Conservation (phyloP, 2,888 invertebrate species). For the Brachylomia viminalis region DNA sequence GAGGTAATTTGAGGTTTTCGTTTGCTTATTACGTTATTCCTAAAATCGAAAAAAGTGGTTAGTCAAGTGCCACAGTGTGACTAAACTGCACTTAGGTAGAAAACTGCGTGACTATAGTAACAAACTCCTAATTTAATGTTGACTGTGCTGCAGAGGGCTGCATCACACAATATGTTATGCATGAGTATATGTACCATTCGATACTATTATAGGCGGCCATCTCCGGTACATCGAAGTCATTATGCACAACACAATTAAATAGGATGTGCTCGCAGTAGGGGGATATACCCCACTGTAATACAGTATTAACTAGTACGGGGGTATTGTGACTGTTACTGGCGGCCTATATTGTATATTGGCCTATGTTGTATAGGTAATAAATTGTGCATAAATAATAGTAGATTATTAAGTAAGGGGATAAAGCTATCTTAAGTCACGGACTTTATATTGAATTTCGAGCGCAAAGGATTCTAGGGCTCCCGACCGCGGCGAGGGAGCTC, state of each 20-base stretch:
- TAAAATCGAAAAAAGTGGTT: background rate
- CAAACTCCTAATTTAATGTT: background rate
- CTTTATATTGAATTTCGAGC: too few species aligned
- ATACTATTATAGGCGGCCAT: background rate
- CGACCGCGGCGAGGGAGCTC: too few species aligned
- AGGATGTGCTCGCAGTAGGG: background rate
- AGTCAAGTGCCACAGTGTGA: background rate
- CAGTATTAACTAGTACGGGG: background rate
- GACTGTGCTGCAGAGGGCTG: background rate
- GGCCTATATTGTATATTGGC: background rate
- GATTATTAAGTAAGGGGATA: too few species aligned
- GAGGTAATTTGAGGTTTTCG: background rate
- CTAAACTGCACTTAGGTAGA: background rate
- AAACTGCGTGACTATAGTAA: background rate
- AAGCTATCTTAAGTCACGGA: too few species aligned
- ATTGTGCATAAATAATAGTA: too few species aligned
- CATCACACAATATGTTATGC: background rate
- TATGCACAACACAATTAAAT: background rate
- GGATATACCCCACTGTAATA: background rate
- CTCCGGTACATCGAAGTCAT: background rate
- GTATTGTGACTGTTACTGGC: background rate
- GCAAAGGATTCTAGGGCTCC: too few species aligned
- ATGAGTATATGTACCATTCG: background rate
- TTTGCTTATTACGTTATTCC: background rate
- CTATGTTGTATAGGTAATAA: too few species aligned